Base-by-base conservation (phyloP, 2,113 vertebrate species). In the Ciconia maguari region DNA sequence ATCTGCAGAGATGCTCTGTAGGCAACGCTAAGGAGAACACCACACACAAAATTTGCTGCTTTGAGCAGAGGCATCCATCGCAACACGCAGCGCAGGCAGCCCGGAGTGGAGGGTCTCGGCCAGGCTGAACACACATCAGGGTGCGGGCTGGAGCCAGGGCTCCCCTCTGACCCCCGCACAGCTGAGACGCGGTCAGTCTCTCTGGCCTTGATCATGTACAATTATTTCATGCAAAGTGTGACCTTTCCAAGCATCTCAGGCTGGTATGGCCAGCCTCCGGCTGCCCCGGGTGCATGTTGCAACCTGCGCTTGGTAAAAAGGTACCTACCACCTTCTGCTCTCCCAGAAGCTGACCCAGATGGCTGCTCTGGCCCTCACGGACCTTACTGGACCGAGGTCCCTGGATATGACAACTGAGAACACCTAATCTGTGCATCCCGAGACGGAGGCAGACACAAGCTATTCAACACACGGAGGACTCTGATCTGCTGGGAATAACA, bases 251-350 rank as follows among this genome's bases (percentile, higher is more conserved):
- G 49, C 54, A 25, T 34, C 54, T 38, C 34, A 10, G 34, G 68
- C 4, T 24, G n/a, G n/a, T 18, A 36, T 6, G 0, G 10, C 41
- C 52, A 17, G 14, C 16, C 79, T 46, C 30, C 21, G 54, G 38
- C 60, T 36, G 60, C 60, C 29, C 58, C 5, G 3, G 54, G 27
- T 12, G 0, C 3, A 0, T 2, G n/a, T 3, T 26, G 38, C 55
- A 16, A 7, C 27, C 65, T 5, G 8, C 5, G 2, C 16, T 5
- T 5, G 54, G 8, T 25, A 3, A 17, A 55, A 17, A 55, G 52
- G 82, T 3, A 19, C 51, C 42, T 10, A 30, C 84, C 48, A 41
- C 21, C 60, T 36, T 6, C 83, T 48, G 13, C 41, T 52, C 22
- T 5, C 30, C 84, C 41, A 57, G 52, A 1, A 27, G 38, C 75